Evolutionary conservation across 2,888 invertebrate genomes (phyloP), one percentile per base, ranked within the genome.

Genomic region (Gryllus longicercus): DNA sequence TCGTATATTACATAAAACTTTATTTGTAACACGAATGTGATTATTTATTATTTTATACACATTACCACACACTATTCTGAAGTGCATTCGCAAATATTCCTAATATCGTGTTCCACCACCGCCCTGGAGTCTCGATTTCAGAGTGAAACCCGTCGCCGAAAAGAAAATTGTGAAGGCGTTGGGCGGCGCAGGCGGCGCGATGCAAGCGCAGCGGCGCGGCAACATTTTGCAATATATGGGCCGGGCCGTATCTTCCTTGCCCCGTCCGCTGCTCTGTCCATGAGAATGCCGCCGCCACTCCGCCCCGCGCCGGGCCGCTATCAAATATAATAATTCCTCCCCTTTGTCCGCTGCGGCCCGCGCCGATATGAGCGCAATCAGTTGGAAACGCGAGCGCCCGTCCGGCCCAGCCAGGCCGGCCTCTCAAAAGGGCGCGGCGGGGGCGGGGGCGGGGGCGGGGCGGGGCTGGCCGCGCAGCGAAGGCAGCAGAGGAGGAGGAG

Each of bases 241-340:
- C 63, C 16, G 11, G n/a, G 14, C 63, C n/a, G 63, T 5, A 63
- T 63, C 63, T 63, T n/a, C 1, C 63, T 63, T 8, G n/a, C 16
- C 14, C 63, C 63, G 14, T 63, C n/a, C 63, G 63, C n/a, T n/a
- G 16, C 63, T 14, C 63, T 63, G 63, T 63, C 14, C 63, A 63
- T 63, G 12, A 63, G 63, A 63, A 63, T 63, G 63, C 25, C 25
- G 25, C 25, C 25, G 25, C 25, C 4, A 38, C 38, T 8, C 38
- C 8, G 38, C 38, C 8, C 38, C 8, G 38, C 38, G 8, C 38
- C 38, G 38, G 8, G 38, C 38, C 63, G 63, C 63, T 63, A 63
- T n/a, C 63, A 63, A 63, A 63, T 63, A 63, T 63, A 63, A 63
- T 63, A 63, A 63, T 63, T 63, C 63, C 63, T 63, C 63, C 63